Conservation (phyloP, 2,888 invertebrate genomes). For the Actias luna region DNA sequence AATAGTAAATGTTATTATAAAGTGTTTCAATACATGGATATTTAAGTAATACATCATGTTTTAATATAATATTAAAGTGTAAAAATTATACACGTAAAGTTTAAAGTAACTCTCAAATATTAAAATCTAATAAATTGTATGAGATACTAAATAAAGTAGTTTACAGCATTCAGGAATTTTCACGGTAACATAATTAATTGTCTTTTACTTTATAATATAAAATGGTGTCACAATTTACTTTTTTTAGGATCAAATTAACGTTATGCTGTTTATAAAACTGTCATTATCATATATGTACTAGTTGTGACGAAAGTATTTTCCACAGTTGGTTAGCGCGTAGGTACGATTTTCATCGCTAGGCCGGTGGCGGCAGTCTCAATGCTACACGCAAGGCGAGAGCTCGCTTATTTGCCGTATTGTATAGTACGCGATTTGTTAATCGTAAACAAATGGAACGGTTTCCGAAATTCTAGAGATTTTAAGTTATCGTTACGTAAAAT, state of each 20-base stretch:
- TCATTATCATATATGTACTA: slow-evolving; percentile 24
- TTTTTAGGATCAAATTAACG: slow-evolving; percentile 16
- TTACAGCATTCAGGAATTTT: too few species aligned
- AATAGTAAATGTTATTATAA: not conserved
- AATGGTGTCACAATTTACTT: slow-evolving; percentile 26
- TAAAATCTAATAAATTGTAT: not conserved
- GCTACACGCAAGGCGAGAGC: slow-evolving; percentile 6
- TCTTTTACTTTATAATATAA: slow-evolving; percentile 13
- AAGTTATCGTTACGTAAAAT: not conserved
- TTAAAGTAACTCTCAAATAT: too few species aligned
- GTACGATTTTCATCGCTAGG: slow-evolving; percentile 37
- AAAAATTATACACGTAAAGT: too few species aligned
- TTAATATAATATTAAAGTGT: too few species aligned
- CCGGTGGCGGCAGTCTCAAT: slow-evolving; percentile 12
- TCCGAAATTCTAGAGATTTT: not conserved
- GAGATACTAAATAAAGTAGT: too few species aligned
- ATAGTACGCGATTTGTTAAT: not conserved
- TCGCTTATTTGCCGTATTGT: not conserved
- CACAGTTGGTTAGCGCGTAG: slow-evolving; percentile 44
- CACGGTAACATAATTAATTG: not conserved
- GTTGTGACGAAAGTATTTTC: slow-evolving; percentile 66
- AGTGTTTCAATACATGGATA: not conserved
- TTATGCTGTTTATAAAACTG: slow-evolving; percentile 25
- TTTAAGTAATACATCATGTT: not conserved
- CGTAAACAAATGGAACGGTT: slow-evolving; percentile 14